Evolutionary conservation across 2,888 invertebrate species (phyloP).

Genomic region (Hypomecis atomaria): DNA sequence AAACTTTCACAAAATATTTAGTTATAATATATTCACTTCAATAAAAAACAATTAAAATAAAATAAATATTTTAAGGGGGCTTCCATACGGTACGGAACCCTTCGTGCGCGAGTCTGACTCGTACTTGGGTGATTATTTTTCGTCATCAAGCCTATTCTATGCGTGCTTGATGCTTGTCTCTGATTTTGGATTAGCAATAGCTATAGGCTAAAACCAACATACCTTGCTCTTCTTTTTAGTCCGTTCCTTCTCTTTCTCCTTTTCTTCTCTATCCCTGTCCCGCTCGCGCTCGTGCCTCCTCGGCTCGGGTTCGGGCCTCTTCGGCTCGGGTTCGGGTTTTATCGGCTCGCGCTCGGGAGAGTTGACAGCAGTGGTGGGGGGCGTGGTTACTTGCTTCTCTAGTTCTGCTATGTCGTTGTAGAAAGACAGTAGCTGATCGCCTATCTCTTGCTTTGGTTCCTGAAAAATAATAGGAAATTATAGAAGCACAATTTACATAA

Average conservation of each 20-base stretch:
- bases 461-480: conserved; percentile 30
- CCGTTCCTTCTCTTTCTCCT: conserved; percentile 38
- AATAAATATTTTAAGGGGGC: too few species aligned
- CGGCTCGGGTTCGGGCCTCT: not conserved
- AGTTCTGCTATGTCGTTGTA: conserved; percentile 83
- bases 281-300: conserved; percentile 16
- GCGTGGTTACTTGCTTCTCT: conserved; percentile 60
- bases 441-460: conserved; percentile 69
- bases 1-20: too few species aligned
- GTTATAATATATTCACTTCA: too few species aligned
- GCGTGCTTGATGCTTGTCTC: too few species aligned
- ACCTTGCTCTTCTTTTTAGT: conserved; percentile 40
- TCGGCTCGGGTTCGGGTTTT: conserved; percentile 10
- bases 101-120: too few species aligned
- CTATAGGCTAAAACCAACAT: not conserved
- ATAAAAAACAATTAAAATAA: too few species aligned
- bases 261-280: conserved; percentile 24
- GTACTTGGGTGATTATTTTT: too few species aligned
- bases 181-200: too few species aligned
- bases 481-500: too few species aligned
- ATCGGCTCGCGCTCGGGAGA: conserved; percentile 44
- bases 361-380: conserved; percentile 39
- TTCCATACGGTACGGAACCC: too few species aligned
- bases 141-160: too few species aligned
- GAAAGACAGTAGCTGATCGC: conserved; percentile 81